Percentiles rank a stretch among this genome's conserved stretches.
These are phyloP conservation scores for Bombus sylvicola DNA, from an alignment of 1,140 invertebrate species.

Conservation along the genomic window DNA sequence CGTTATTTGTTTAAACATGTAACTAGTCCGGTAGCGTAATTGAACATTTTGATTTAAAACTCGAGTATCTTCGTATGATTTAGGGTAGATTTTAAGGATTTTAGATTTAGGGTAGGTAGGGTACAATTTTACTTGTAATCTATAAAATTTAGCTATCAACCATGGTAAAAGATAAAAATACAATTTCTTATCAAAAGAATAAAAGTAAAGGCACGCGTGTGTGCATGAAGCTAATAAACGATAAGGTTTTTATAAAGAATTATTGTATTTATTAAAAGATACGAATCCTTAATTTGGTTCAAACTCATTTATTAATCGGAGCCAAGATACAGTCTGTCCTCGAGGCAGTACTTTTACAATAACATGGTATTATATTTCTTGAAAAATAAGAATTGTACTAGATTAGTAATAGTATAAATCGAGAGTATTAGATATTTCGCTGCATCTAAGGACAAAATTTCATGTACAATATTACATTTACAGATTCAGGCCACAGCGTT, in stretches of 20 bases:
- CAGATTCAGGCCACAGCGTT: conserved; percentile 53
- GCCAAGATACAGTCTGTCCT: conserved; percentile 78
- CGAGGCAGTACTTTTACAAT: conserved; percentile 79
- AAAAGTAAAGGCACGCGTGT: no score
- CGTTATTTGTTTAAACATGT: no score
- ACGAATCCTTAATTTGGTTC: conserved; percentile 52
- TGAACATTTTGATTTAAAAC: no score
- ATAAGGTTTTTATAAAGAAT: not conserved
- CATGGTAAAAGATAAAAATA: no score
- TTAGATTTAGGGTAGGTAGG: no score
- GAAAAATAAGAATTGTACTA: conserved; percentile 75
- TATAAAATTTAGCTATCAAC: no score
- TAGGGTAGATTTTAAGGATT: no score
- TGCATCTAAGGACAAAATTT: conserved; percentile 62
- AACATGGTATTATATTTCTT: conserved; percentile 72
- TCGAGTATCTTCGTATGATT: no score
- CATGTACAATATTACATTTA: conserved; percentile 60
- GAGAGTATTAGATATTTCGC: conserved; percentile 72
- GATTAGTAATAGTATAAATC: conserved; percentile 73
- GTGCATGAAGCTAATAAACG: no score
- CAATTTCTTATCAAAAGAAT: no score
- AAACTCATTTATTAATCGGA: conserved; percentile 79
- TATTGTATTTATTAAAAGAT: not conserved
- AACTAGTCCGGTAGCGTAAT: no score
- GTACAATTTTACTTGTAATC: no score